phyloP scores from a whole-genome alignment of 1,140 invertebrate species.

The Chrysopa pallens region DNA sequence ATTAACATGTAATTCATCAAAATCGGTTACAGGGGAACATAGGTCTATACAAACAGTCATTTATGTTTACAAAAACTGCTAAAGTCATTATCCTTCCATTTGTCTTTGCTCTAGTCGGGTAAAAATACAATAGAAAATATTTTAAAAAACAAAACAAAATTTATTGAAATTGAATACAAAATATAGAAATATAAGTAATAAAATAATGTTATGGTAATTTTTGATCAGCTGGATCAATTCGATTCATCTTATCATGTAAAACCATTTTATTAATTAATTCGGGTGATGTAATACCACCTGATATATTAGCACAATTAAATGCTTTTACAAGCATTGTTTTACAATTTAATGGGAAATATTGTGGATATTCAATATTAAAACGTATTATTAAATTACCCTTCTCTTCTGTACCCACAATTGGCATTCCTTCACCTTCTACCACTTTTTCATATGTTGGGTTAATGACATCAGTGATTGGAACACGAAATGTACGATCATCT shows the following conservation, averaged over 20 bases:
- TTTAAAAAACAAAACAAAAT: neutral
- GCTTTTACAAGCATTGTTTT: constrained; percentile 27
- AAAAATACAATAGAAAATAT: no score
- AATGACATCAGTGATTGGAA: constrained; percentile 50
- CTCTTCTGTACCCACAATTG: constrained; percentile 24
- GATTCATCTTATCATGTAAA: constrained; percentile 24
- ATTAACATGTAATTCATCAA: no score
- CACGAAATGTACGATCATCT: constrained; percentile 41
- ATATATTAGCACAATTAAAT: constrained; percentile 18
- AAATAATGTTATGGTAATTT: constrained; percentile 10
- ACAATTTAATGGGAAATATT: constrained; percentile 26
- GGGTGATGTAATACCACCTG: constrained; percentile 12
- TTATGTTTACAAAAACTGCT: neutral
- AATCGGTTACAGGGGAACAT: no score
- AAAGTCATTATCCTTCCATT: neutral
- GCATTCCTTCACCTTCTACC: constrained; percentile 33
- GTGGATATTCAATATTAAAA: constrained; percentile 35
- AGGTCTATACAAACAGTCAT: neutral
- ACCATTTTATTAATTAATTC: constrained; percentile 26
- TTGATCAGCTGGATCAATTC: constrained; percentile 19
- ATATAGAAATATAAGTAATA: neutral
- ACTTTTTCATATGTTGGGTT: constrained; percentile 33
- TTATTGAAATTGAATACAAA: neutral
- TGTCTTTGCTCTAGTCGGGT: no score
- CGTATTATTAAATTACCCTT: constrained; percentile 32